phyloP scores from a whole-genome alignment of 2,113 vertebrate species.

The Balaenoptera acutorostrata region DNA sequence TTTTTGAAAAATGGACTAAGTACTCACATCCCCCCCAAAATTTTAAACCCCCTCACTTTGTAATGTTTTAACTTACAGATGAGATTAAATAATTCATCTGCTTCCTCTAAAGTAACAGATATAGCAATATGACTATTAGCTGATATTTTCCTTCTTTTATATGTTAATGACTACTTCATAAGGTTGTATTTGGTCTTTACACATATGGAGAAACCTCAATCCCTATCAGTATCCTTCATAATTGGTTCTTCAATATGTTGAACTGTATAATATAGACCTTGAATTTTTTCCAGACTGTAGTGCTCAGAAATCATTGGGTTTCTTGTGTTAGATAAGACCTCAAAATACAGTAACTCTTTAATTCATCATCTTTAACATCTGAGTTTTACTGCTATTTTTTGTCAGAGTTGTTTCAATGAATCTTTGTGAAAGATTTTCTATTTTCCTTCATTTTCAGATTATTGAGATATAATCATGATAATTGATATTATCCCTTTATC shows the following conservation, averaged over 20 bases:
- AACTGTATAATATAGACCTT: background rate
- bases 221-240: background rate
- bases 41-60: background rate
- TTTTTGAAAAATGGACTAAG: constrained; percentile 5
- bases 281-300: background rate
- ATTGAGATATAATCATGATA: background rate
- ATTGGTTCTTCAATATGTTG: background rate
- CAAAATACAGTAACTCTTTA: background rate
- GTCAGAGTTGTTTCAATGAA: background rate
- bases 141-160: background rate
- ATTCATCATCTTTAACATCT: background rate
- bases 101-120: background rate
- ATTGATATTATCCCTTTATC: background rate
- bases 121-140: background rate
- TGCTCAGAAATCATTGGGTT: background rate
- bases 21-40: background rate
- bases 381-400: background rate
- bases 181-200: background rate
- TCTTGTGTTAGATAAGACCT: background rate
- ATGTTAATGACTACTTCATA: background rate
- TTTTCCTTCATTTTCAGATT: background rate
- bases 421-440: background rate
- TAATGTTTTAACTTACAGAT: constrained; percentile 1
- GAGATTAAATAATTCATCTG: background rate
- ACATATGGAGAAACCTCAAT: background rate